Evolutionary conservation across 2,888 invertebrate species (phyloP).

Genomic region (Gisinianus flammeolus): DNA sequence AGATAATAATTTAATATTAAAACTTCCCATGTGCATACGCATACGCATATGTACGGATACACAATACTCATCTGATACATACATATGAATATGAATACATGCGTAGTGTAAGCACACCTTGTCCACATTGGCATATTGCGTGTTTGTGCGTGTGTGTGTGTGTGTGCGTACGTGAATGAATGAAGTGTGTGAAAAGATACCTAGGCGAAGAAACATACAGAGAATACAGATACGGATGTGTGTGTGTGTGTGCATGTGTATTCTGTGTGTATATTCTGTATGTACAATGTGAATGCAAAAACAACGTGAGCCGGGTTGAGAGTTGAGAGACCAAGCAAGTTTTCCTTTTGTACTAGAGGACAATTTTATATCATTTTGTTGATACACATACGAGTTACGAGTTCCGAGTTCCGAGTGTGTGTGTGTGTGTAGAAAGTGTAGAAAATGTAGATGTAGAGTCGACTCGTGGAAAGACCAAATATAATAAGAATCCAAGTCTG

Average conservation of each 20-base stretch:
- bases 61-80: background rate
- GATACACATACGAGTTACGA: background rate
- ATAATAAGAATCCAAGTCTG: background rate
- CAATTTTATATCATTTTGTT: background rate
- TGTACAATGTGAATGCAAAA: no score
- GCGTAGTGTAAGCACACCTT: no score
- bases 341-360: background rate
- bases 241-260: no score
- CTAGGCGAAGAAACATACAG: no score
- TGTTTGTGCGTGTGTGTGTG: no score
- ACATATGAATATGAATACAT: background rate
- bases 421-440: background rate
- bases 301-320: no score
- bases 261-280: no score
- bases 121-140: no score
- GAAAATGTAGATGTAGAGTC: background rate
- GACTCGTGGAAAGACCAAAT: background rate
- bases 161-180: no score
- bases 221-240: no score
- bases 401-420: background rate
- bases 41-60: background rate
- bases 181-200: no score
- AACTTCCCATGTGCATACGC: background rate
- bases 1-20: constrained; percentile 1
- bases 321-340: no score